These are phyloP conservation scores for Crossaster papposus DNA, from an alignment of 53 echinoderm and acorn worm genomes.

Conservation along the genomic window DNA sequence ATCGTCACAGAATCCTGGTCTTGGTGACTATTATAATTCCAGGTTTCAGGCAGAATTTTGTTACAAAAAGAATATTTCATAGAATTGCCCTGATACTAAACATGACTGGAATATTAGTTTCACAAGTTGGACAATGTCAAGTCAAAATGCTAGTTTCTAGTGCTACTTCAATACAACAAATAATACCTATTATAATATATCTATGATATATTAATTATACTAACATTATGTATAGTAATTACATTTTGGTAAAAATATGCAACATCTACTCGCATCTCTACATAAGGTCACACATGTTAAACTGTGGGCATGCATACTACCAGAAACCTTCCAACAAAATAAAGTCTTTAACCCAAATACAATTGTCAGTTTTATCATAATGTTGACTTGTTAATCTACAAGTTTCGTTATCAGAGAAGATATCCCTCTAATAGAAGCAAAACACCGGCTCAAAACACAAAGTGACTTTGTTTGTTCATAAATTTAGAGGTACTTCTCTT, in stretches of 20 bases:
- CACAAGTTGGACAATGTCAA: neutral
- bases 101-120: neutral
- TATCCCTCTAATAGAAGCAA: neutral
- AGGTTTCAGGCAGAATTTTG: too few species aligned
- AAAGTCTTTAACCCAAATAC: constrained; percentile 25
- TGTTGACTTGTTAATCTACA: constrained; percentile 29
- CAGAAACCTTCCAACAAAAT: neutral
- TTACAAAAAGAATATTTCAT: too few species aligned
- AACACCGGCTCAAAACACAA: neutral
- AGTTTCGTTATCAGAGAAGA: neutral
- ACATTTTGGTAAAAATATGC: neutral
- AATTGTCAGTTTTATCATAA: constrained; percentile 15
- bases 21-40: too few species aligned
- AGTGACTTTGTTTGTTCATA: constrained; percentile 24
- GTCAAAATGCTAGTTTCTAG: neutral
- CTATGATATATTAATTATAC: neutral
- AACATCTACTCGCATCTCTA: neutral
- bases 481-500: neutral
- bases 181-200: neutral
- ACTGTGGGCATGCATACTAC: neutral
- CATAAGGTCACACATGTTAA: neutral
- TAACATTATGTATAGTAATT: neutral
- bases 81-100: too few species aligned
- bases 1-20: too few species aligned
- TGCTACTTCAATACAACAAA: neutral